Conservation (phyloP, 2,888 invertebrate genomes). For the Chorisops tibialis region DNA sequence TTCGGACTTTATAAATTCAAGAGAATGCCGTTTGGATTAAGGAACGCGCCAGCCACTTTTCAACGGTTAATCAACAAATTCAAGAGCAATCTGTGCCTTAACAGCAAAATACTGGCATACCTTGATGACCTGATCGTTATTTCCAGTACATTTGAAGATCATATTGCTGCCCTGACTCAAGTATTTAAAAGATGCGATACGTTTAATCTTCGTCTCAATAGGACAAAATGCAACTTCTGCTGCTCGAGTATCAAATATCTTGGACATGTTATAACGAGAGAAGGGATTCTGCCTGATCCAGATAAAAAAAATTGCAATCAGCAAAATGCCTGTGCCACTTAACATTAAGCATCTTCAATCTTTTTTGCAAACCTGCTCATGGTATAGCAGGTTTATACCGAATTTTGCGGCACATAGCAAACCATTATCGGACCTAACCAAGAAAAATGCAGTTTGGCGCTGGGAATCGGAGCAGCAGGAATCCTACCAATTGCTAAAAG, state of each 20-base stretch:
- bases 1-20: conserved; percentile 18
- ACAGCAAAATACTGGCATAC: too few relatives aligned
- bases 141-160: too few relatives aligned
- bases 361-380: conserved; percentile 22
- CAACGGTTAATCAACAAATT: conserved; percentile 30
- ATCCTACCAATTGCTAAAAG: conserved; percentile 35
- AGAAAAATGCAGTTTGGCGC: conserved; percentile 38
- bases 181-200: too few relatives aligned
- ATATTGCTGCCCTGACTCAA: too few relatives aligned
- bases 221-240: conserved; percentile 32
- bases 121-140: too few relatives aligned
- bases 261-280: conserved; percentile 29
- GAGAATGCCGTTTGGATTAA: conserved; percentile 28
- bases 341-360: conserved; percentile 32
- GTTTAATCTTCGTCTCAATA: conserved; percentile 24
- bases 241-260: conserved; percentile 28
- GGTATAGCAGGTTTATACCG: conserved; percentile 33
- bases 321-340: conserved; percentile 29
- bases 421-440: conserved; percentile 40
- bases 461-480: conserved; percentile 36
- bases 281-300: conserved; percentile 35
- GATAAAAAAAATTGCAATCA: conserved; percentile 35
- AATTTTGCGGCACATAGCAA: conserved; percentile 34
- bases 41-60: conserved; percentile 27
- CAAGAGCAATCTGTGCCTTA: too few relatives aligned